phyloP scores from a whole-genome alignment of 2,113 vertebrate genomes.

The Plotosus lineatus region DNA sequence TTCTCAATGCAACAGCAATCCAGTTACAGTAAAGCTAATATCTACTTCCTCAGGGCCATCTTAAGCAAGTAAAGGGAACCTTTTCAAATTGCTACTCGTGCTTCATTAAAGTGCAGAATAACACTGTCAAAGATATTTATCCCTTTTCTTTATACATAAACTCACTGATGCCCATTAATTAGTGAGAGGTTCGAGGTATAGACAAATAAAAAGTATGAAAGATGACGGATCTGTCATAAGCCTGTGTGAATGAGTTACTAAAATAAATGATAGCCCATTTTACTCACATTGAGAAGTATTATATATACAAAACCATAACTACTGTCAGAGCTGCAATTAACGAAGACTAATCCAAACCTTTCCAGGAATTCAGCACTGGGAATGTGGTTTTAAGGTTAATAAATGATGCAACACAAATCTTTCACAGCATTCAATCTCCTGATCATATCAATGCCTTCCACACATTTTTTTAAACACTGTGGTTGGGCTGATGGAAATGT shows the following conservation, averaged over 20 bases:
- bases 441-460: conserved; percentile 7
- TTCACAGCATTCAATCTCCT: not conserved
- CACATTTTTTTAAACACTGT: conserved; percentile 14
- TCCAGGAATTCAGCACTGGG: not conserved
- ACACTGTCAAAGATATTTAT: not conserved
- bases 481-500: not conserved
- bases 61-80: not conserved
- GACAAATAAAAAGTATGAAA: too few relatives aligned
- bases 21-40: too few relatives aligned
- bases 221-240: not conserved
- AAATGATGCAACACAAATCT: not conserved
- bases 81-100: not conserved
- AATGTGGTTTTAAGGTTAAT: not conserved
- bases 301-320: not conserved
- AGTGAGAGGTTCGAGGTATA: not conserved
- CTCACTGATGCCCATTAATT: not conserved
- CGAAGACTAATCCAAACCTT: not conserved
- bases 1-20: too few relatives aligned
- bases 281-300: too few relatives aligned
- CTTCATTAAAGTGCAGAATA: not conserved
- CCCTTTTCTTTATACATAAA: not conserved
- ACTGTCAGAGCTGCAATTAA: not conserved
- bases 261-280: not conserved
- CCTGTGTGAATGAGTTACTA: not conserved
- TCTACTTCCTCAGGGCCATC: too few relatives aligned